These are phyloP conservation scores for Archips xylosteana DNA, from an alignment of 2,888 invertebrate species.

Conservation along the genomic window DNA sequence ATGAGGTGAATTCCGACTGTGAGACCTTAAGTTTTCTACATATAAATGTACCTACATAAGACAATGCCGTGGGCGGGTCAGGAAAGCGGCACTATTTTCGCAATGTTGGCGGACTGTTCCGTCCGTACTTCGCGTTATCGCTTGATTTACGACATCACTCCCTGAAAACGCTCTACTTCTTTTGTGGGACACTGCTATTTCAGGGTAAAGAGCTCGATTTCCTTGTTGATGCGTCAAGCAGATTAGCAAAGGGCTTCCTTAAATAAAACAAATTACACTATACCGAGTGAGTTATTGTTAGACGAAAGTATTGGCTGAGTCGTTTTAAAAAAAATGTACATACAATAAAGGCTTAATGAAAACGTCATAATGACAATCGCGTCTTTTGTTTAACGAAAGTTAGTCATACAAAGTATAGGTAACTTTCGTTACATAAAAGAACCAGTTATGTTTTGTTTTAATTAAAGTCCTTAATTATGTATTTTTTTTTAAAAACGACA, in stretches of 20 bases:
- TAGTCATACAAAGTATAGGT: too few species aligned
- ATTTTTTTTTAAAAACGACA: too few species aligned
- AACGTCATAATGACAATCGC: too few species aligned
- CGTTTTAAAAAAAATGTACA: too few species aligned
- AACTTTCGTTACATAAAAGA: too few species aligned
- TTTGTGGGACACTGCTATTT: conserved; percentile 50
- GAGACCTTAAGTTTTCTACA: not conserved
- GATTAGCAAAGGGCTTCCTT: conserved; percentile 4
- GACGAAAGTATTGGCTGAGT: not conserved
- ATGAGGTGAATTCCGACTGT: conserved; percentile 2
- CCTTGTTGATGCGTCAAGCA: conserved; percentile 28
- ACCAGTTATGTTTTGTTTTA: too few species aligned
- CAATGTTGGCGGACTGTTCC: conserved; percentile 56
- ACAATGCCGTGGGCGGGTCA: conserved; percentile 43
- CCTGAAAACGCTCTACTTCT: conserved; percentile 57
- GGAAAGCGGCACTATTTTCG: conserved; percentile 56
- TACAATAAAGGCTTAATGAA: too few species aligned
- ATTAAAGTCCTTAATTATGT: too few species aligned
- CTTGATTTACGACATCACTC: conserved; percentile 67
- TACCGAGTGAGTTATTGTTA: not conserved
- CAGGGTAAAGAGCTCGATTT: conserved; percentile 25
- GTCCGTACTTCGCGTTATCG: conserved; percentile 61
- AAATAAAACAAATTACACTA: not conserved
- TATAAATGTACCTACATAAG: not conserved
- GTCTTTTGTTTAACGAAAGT: too few species aligned